Conservation (phyloP, 1,140 invertebrate species). For the Coelopa frigida region DNA sequence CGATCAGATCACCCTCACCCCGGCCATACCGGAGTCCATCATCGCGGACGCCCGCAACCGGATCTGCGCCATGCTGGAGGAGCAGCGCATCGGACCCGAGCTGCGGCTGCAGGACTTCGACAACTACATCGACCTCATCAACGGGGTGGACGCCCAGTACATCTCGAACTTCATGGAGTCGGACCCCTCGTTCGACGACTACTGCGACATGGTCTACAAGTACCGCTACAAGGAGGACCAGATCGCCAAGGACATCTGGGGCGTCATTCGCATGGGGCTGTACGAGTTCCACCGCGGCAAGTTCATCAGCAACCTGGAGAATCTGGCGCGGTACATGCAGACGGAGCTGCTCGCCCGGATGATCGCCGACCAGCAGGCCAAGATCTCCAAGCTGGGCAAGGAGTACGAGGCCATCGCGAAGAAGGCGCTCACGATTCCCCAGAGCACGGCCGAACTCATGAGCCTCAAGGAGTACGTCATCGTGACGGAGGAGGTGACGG, state of each 20-base stretch:
- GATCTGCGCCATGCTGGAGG: conserved; percentile 56
- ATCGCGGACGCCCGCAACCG: conserved; percentile 51
- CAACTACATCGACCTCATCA: conserved; percentile 72
- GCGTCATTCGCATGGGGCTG: conserved; percentile 68
- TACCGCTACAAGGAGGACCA: conserved; percentile 58
- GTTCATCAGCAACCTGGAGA: conserved; percentile 65
- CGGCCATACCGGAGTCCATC: conserved; percentile 59
- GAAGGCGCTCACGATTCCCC: conserved; percentile 68
- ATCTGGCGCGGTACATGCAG: conserved; percentile 60
- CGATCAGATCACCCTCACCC: conserved; percentile 47
- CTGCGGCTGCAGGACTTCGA: conserved; percentile 68
- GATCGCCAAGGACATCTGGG: conserved; percentile 58
- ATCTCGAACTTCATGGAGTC: conserved; percentile 62
- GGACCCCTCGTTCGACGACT: conserved; percentile 61
- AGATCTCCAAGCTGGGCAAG: conserved; percentile 64
- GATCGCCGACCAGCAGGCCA: conserved; percentile 70
- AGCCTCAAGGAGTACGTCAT: conserved; percentile 69
- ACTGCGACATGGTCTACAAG: conserved; percentile 54
- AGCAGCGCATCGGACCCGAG: conserved; percentile 62
- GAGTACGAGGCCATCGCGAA: conserved; percentile 78
- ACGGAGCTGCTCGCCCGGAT: conserved; percentile 65
- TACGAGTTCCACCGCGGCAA: conserved; percentile 79
- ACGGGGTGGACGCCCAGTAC: conserved; percentile 56
- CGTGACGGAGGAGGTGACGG: conserved; percentile 59
- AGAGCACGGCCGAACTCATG: conserved; percentile 79